These are phyloP conservation scores for Lepus timidus DNA, from an alignment of 2,113 vertebrate genomes.

Conservation along the genomic window DNA sequence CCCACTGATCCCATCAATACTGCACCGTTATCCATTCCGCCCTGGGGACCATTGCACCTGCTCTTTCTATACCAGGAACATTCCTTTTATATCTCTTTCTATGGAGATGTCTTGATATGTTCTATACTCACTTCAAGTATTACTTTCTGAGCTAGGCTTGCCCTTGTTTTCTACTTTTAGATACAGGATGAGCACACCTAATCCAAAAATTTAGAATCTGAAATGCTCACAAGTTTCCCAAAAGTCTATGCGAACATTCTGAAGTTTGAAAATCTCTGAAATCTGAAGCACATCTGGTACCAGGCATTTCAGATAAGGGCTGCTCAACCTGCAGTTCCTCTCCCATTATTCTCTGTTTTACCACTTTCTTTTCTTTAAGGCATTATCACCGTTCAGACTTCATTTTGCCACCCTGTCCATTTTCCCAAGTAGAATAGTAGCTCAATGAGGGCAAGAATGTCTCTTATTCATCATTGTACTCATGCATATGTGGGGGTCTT, in stretches of 20 bases:
- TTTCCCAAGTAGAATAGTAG: not conserved
- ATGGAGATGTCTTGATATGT: not conserved
- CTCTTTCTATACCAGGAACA: not conserved
- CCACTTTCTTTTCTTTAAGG: not conserved
- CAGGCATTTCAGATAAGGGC: too few relatives aligned
- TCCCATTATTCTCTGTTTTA: conserved; percentile 3
- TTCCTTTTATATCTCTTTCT: conserved; percentile 32
- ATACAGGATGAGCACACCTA: too few relatives aligned
- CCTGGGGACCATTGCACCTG: not conserved
- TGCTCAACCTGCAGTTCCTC: not conserved
- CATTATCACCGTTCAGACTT: not conserved
- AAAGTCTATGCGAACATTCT: too few relatives aligned
- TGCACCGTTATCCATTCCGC: not conserved
- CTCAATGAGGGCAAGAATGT: not conserved
- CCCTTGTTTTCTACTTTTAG: not conserved
- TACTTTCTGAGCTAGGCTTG: not conserved
- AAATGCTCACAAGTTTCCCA: too few relatives aligned
- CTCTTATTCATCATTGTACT: not conserved
- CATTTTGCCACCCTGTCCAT: not conserved
- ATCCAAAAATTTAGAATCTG: too few relatives aligned
- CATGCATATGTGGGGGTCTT: too few relatives aligned
- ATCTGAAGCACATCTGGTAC: too few relatives aligned
- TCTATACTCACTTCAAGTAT: not conserved
- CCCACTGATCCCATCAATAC: not conserved
- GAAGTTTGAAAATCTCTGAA: too few relatives aligned